These are phyloP conservation scores for Drosophila multiciliata DNA, from an alignment of 2,888 invertebrate species.

Conservation along the genomic window DNA sequence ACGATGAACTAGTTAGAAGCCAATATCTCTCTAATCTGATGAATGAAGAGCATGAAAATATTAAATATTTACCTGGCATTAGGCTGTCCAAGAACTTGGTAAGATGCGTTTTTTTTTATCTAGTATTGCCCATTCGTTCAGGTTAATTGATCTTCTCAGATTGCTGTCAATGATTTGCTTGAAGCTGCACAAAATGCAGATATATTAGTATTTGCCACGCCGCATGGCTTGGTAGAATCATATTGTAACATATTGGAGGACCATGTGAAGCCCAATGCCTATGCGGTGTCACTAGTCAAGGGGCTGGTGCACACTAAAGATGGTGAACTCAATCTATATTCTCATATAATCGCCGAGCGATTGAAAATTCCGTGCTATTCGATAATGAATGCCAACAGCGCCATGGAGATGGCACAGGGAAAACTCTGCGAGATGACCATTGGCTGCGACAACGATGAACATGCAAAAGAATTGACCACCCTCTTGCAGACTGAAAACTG, in stretches of 20 bases:
- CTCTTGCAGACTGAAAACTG: conserved; percentile 97
- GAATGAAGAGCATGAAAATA: conserved; percentile 69
- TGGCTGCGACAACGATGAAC: conserved; percentile 91
- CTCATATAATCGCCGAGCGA: conserved; percentile 93
- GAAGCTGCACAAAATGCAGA: conserved; percentile 96
- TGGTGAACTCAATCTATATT: conserved; percentile 96
- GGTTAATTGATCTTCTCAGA: conserved; percentile 86
- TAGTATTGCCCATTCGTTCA: background rate
- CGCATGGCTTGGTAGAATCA: conserved; percentile 96
- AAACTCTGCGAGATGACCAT: conserved; percentile 99
- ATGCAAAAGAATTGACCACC: conserved; percentile 92
- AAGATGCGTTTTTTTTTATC: conserved; percentile 1
- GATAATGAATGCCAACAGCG: conserved; percentile 98
- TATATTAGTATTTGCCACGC: conserved; percentile 96
- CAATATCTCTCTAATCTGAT: conserved; percentile 60
- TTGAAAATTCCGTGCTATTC: conserved; percentile 95
- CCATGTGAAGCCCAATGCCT: conserved; percentile 93
- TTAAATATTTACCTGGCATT: conserved; percentile 73
- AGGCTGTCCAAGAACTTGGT: conserved; percentile 70
- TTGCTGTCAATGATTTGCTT: conserved; percentile 95
- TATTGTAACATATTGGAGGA: conserved; percentile 93
- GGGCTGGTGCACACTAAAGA: conserved; percentile 94
- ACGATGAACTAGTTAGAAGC: conserved; percentile 63
- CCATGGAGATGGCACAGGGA: conserved; percentile 97
- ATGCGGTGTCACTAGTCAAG: conserved; percentile 97